These are phyloP conservation scores for Patella depressa DNA, from an alignment of 2,888 invertebrate species.

Conservation along the genomic window DNA sequence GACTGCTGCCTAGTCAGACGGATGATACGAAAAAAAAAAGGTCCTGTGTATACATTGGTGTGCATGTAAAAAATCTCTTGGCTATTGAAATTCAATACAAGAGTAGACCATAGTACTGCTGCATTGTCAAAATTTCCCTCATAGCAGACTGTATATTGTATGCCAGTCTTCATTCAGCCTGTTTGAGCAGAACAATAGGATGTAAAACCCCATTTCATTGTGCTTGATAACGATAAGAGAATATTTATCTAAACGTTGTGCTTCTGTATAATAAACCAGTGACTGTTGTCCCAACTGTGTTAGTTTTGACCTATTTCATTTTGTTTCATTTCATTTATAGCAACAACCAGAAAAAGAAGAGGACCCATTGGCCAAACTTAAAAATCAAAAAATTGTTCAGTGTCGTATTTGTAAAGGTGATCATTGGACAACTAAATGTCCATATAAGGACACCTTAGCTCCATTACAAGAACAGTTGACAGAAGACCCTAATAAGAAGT, in stretches of 20 bases:
- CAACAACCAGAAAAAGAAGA: conserved; percentile 89
- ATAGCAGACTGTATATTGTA: no score
- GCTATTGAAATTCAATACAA: no score
- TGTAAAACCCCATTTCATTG: neutral
- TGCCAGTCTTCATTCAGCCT: neutral
- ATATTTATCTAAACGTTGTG: no score
- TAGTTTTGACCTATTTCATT: neutral
- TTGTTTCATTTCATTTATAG: conserved; percentile 72
- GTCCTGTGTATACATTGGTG: no score
- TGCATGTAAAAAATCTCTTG: no score
- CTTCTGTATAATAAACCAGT: no score
- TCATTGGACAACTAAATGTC: conserved; percentile 98
- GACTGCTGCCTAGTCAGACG: no score
- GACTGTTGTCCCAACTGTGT: no score
- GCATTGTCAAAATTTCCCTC: no score
- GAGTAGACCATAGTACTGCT: no score
- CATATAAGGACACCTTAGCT: conserved; percentile 90
- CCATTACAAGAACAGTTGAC: conserved; percentile 67
- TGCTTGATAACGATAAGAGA: no score
- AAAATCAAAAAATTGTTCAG: conserved; percentile 74
- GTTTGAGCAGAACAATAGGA: neutral
- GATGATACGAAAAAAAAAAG: no score
- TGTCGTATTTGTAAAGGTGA: conserved; percentile 78
- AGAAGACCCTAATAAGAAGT: conserved; percentile 71
- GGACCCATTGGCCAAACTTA: conserved; percentile 84